These are phyloP conservation scores for Aurelia coerulea DNA, from an alignment of 30 jellyfish, hydroid and myxozoan species.

Conservation along the genomic window DNA sequence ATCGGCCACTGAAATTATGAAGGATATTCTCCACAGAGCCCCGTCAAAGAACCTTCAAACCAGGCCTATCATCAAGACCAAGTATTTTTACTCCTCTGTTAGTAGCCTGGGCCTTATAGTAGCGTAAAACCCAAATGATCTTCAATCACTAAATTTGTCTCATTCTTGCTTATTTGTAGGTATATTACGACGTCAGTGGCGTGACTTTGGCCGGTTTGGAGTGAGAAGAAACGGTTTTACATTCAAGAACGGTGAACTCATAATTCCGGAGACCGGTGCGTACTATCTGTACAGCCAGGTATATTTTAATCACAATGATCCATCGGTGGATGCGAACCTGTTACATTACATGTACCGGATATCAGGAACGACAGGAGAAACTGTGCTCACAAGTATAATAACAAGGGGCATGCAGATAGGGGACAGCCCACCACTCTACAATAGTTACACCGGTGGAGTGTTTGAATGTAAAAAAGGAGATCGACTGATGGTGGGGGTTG, in stretches of 20 bases:
- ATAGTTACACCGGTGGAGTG: slow-evolving; percentile 56
- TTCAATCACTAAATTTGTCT: too few species aligned
- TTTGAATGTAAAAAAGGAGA: slow-evolving; percentile 47
- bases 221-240: slow-evolving; percentile 29
- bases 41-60: too few species aligned
- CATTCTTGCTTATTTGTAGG: too few species aligned
- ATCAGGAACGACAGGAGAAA: slow-evolving; percentile 50
- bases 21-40: too few species aligned
- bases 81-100: too few species aligned
- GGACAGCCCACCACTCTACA: slow-evolving; percentile 20
- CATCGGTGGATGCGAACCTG: slow-evolving; percentile 36
- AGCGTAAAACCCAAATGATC: too few species aligned
- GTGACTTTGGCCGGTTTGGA: too few species aligned
- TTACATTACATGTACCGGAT: slow-evolving; percentile 53
- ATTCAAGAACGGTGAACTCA: slow-evolving; percentile 55
- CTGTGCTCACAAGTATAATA: slow-evolving; percentile 42
- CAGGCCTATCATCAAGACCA: too few species aligned
- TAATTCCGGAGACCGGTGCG: slow-evolving; percentile 50
- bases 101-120: too few species aligned
- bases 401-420: slow-evolving; percentile 37
- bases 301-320: slow-evolving; percentile 40
- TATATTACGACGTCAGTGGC: too few species aligned
- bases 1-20: too few species aligned
- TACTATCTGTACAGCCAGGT: slow-evolving; percentile 68
- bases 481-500: slow-evolving; percentile 65